Conservation (phyloP, 2,113 vertebrate species). For the Australoheros scitulus region DNA sequence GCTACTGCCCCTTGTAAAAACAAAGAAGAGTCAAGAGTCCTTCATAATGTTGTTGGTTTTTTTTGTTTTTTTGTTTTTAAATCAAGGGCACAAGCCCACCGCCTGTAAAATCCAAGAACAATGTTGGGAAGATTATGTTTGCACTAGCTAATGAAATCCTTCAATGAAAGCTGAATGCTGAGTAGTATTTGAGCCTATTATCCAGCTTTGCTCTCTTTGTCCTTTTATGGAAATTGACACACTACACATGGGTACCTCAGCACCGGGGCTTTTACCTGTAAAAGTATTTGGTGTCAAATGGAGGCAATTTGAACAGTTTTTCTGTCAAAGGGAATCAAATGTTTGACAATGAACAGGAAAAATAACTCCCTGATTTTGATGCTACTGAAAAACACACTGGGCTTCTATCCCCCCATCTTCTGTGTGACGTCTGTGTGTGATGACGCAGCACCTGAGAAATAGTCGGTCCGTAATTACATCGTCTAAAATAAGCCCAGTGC, state of each 20-base stretch:
- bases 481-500: slow-evolving; percentile 71
- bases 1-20: neutral
- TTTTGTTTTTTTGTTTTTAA: no score
- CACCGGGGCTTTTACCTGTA: neutral
- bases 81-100: neutral
- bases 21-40: neutral
- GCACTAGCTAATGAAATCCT: neutral
- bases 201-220: slow-evolving; percentile 8
- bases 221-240: slow-evolving; percentile 7
- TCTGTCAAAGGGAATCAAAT: neutral
- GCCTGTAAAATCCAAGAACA: slow-evolving; percentile 17
- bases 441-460: slow-evolving; percentile 70
- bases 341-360: neutral
- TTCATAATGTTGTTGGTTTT: no score
- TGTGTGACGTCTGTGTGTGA: slow-evolving; percentile 63
- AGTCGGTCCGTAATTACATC: slow-evolving; percentile 64
- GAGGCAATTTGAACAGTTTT: neutral
- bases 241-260: neutral
- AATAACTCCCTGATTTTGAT: slow-evolving; percentile 3
- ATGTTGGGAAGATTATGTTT: slow-evolving; percentile 31
- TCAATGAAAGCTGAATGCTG: neutral
- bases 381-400: neutral
- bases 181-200: neutral
- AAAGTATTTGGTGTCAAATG: neutral
- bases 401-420: slow-evolving; percentile 33